Evolutionary conservation across 2,797 vertebrate genomes (phyloP), one percentile per base, ranked within the genome.

Genomic region (Acipenser ruthenus): DNA sequence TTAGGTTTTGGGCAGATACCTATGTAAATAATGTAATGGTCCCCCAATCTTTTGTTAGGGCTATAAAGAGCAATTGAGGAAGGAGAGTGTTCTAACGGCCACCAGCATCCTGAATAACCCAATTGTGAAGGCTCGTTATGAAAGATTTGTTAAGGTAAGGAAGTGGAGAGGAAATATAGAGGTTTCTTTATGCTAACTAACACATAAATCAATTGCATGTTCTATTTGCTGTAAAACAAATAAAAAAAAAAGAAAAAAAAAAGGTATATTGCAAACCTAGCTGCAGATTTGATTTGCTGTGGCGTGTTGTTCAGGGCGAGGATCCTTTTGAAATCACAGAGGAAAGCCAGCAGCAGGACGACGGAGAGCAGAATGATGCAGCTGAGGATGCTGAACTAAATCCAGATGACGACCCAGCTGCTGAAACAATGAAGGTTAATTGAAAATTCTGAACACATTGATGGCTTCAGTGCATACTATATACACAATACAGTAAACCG

Each of bases 51-150:
- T 75, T 37, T 63, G 18, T 58, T 3, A 93, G 91, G 85, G 84
- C 60, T 93, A 91, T 71, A 92, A 90, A 79, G 91, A 93, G 71
- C 91, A 92, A 78, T 90, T 93, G 77, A 92, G 91, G 81, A 87
- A 89, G 69, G 92, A 93, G 70, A 93, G 92, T 65, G 90, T 93
- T 62, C 84, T 92, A 73, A 92, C 90, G 65, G 92, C 92, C 74
- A 91, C 89, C 70, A 93, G 91, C 78, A 93, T 93, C 74, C 84
- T 93, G 82, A 93, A 92, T 80, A 93, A 92, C 73, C 90, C 90
- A 56, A 88, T 90, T 75, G 86, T 93, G 70, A 93, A 91, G 71
- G 84, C 86, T 12, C 85, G 91, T 56, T 93, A 91, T 0, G 91
- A 92, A 67, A 87, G 88, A 49, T 93, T 91, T 73, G 83, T 92